Evolutionary conservation across 2,888 invertebrate genomes (phyloP), one percentile per base, ranked within the genome.

Genomic region (Melieria omissa): DNA sequence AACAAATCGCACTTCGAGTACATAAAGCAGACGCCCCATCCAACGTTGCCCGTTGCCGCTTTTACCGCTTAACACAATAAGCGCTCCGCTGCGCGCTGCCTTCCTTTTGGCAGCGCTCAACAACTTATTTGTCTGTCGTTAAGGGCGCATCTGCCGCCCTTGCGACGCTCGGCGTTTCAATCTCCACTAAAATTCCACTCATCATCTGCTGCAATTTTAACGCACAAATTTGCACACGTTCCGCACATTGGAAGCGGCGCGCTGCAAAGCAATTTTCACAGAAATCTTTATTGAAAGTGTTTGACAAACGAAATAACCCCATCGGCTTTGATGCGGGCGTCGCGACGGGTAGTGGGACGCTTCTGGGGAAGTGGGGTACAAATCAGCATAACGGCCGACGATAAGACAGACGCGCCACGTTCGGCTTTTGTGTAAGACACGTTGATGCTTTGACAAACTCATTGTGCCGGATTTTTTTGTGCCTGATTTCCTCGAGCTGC

Each of bases 271-370:
- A 69, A 69, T 69, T 69, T 62, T 58, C 12, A 64, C 62, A 42
- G 63, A 64, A 70, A 70, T 57, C 58, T 70, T 64, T 70, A 70
- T 70, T 70, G 70, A 70, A 70, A 64, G 65, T 70, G 70, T 70
- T 70, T 63, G 70, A 64, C 70, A 70, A 65, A 64, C 64, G 45
- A 47, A 70, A 70, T 70, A 70, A 70, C 70, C 70, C 70, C 63
- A 63, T 64, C 64, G 12, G 12, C 8, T 47, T 44, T 1, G 12
- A 10, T 8, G 5, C 16, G 29, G 16, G 16, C 16, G 29, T 6
- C 9, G 57, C 9, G 57, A n/a, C 14, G 16, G 5, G 57, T 29
- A 52, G 12, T 52, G 14, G 12, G 52, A 52, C 29, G 29, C 29
- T 29, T 29, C 29, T 29, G 29, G 29, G 29, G 29, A 29, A 29